phyloP scores from a whole-genome alignment of 64 coral and sea anemone species.

The Porites australiensis region DNA sequence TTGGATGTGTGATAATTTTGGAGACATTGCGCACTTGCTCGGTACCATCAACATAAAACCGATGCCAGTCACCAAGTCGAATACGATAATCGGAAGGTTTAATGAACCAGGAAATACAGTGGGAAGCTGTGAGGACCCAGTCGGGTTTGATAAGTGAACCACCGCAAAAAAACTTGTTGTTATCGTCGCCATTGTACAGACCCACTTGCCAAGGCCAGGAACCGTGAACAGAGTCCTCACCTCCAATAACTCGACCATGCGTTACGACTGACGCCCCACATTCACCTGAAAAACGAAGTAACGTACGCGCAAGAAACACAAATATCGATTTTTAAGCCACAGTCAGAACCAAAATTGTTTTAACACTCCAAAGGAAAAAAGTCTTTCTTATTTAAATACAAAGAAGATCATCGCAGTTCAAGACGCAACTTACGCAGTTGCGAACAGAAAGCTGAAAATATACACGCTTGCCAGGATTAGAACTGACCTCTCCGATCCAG shows the following conservation, averaged over 20 bases:
- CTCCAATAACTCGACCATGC: conserved; percentile 41
- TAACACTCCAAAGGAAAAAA: too few species aligned
- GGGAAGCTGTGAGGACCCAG: conserved; percentile 66
- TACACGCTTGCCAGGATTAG: too few species aligned
- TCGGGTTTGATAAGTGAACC: conserved; percentile 47
- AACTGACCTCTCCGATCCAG: too few species aligned
- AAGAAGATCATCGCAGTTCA: too few species aligned
- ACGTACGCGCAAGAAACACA: too few species aligned
- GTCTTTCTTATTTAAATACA: too few species aligned
- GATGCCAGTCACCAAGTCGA: conserved; percentile 34
- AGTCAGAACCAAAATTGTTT: too few species aligned
- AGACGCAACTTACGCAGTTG: too few species aligned
- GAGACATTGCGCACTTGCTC: conserved; percentile 48
- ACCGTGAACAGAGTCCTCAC: conserved; percentile 5
- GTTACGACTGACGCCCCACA: conserved; percentile 7
- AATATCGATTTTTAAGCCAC: too few species aligned
- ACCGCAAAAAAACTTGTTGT: conserved; percentile 32
- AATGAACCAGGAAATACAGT: conserved; percentile 19
- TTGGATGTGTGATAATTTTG: conserved; percentile 21
- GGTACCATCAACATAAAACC: not conserved
- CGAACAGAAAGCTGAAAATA: too few species aligned
- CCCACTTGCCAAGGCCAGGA: conserved; percentile 69
- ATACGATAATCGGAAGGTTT: not conserved
- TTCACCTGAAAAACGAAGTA: too few species aligned
- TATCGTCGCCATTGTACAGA: not conserved